A percentile compares a stretch with the other conserved stretches of the same genome.
These are phyloP conservation scores for Parnassius orleans DNA, from an alignment of 2,888 invertebrate species.

Conservation along the genomic window DNA sequence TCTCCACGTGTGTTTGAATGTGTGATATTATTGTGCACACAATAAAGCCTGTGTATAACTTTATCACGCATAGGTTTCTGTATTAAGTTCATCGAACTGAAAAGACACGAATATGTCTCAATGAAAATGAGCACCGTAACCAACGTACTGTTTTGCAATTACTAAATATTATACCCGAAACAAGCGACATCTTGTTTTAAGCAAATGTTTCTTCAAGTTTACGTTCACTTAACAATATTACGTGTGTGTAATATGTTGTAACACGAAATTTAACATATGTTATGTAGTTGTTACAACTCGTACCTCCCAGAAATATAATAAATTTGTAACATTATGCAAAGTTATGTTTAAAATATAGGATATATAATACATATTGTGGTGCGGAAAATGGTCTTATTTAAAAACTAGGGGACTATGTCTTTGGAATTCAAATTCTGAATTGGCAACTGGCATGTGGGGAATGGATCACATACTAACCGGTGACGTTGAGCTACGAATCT, in stretches of 20 bases:
- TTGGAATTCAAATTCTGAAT: too few species aligned
- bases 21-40: constrained; percentile 28
- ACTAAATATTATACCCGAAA: constrained; percentile 8
- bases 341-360: too few species aligned
- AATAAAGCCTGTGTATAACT: constrained; percentile 17
- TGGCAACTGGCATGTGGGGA: too few species aligned
- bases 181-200: not conserved
- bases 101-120: constrained; percentile 3
- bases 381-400: too few species aligned
- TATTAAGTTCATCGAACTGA: constrained; percentile 21
- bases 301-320: too few species aligned
- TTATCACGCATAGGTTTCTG: constrained; percentile 5
- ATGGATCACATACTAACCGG: too few species aligned
- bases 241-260: not conserved
- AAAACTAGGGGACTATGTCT: too few species aligned
- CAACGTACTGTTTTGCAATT: constrained; percentile 1
- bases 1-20: constrained; percentile 11
- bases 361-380: too few species aligned
- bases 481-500: too few species aligned
- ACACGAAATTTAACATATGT: too few species aligned
- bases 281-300: too few species aligned
- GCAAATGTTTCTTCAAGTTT: not conserved
- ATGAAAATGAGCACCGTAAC: not conserved
- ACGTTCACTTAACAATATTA: not conserved
- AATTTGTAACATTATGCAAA: too few species aligned